Percentiles rank a stretch among this genome's conserved stretches.
Conservation (phyloP, 2,113 vertebrate genomes). For the Poecilia latipinna region DNA sequence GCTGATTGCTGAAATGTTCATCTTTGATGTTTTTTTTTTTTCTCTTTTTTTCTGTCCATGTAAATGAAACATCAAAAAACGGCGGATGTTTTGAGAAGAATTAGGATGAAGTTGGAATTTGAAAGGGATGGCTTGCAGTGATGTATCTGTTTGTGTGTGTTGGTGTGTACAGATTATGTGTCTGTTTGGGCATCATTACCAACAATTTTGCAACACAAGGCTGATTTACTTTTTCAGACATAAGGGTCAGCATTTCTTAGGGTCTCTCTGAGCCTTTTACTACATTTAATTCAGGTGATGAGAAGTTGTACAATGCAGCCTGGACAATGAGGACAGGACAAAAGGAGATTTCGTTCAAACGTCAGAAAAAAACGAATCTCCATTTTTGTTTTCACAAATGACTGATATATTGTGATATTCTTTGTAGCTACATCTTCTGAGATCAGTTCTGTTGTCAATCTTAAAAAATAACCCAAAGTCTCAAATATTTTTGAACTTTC, state of each 20-base stretch:
- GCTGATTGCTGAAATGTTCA: slow-evolving; percentile 74
- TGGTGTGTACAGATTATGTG: background rate
- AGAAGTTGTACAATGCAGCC: too few species aligned
- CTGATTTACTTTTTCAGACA: background rate
- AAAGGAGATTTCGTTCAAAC: too few species aligned
- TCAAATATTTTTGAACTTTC: too few species aligned
- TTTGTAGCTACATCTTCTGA: too few species aligned
- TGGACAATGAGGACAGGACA: too few species aligned
- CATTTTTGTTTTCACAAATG: too few species aligned
- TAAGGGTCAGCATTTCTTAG: background rate
- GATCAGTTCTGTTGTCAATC: too few species aligned
- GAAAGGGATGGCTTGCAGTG: slow-evolving; percentile 14
- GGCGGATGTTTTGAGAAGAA: slow-evolving; percentile 46
- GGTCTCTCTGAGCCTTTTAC: too few species aligned
- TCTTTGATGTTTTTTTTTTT: slow-evolving; percentile 66
- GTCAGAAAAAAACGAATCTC: too few species aligned
- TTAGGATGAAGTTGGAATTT: slow-evolving; percentile 47
- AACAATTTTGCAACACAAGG: background rate
- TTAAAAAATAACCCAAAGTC: too few species aligned
- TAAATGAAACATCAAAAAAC: slow-evolving; percentile 67
- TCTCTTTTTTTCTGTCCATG: slow-evolving; percentile 17
- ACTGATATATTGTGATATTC: too few species aligned
- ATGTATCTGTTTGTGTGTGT: background rate
- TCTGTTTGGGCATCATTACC: background rate
- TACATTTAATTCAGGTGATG: too few species aligned